Conservation (phyloP, 2,888 invertebrate genomes). For the Thymelicus acteon region DNA sequence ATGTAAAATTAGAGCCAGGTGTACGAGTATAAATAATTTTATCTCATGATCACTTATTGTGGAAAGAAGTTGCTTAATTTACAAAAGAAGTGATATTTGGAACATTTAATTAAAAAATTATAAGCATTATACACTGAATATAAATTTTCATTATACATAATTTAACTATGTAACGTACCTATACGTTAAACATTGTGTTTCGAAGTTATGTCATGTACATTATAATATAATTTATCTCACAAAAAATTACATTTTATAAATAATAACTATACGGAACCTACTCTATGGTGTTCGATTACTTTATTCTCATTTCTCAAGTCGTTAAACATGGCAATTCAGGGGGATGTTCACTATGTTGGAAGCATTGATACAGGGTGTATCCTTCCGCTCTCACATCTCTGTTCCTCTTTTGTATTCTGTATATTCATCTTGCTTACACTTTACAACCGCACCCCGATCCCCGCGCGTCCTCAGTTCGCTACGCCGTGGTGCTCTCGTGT, state of each 20-base stretch:
- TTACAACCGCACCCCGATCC: slow-evolving; percentile 47
- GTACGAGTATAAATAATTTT: too few species aligned
- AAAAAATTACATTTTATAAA: neutral
- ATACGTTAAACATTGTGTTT: too few species aligned
- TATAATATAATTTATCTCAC: neutral
- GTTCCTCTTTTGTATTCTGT: slow-evolving; percentile 55
- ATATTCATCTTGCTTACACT: slow-evolving; percentile 56
- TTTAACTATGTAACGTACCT: too few species aligned
- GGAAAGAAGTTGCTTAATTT: too few species aligned
- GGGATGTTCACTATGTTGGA: slow-evolving; percentile 57
- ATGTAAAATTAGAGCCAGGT: too few species aligned
- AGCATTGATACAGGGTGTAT: slow-evolving; percentile 57
- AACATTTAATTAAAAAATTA: too few species aligned
- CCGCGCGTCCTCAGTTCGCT: slow-evolving; percentile 57
- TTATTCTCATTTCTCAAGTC: slow-evolving; percentile 4
- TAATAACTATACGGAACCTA: slow-evolving; percentile 3
- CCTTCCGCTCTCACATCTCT: slow-evolving; percentile 70
- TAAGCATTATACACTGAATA: too few species aligned
- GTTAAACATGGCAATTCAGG: slow-evolving; percentile 45
- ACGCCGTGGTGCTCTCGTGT: slow-evolving; percentile 53
- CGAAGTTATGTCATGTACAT: neutral
- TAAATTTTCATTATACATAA: too few species aligned
- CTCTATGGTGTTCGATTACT: neutral
- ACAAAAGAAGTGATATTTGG: too few species aligned
- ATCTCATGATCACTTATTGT: too few species aligned